Evolutionary conservation across 2,113 vertebrate genomes (phyloP).

Genomic region (Holacanthus passer): DNA sequence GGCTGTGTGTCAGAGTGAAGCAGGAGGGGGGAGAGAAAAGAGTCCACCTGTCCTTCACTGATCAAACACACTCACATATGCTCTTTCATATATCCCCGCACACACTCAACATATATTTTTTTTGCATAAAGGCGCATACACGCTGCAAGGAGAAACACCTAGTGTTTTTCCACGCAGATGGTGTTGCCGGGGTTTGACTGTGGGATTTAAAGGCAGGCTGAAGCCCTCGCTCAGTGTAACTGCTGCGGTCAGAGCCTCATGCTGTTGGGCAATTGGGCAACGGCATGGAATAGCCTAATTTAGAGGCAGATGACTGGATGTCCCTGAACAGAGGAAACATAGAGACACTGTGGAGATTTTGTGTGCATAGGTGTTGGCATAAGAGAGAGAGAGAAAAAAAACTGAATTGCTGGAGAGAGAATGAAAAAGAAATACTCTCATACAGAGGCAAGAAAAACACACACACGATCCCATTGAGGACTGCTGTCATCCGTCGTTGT

Average conservation of each 20-base stretch:
- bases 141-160: slow-evolving; percentile 13
- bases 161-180: slow-evolving; percentile 39
- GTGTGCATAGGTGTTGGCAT: slow-evolving; percentile 22
- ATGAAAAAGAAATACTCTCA: slow-evolving; percentile 16
- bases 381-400: not conserved
- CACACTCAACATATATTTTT: not conserved
- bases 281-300: slow-evolving; percentile 71
- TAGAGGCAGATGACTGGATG: slow-evolving; percentile 68
- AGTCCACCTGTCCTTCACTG: slow-evolving; percentile 30
- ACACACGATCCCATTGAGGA: slow-evolving; percentile 33
- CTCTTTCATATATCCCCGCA: not conserved
- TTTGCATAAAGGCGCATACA: slow-evolving; percentile 4
- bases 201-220: slow-evolving; percentile 52
- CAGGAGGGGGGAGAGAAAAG: not conserved
- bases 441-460: slow-evolving; percentile 10
- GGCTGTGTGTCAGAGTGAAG: slow-evolving; percentile 25
- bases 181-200: slow-evolving; percentile 35
- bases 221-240: slow-evolving; percentile 48
- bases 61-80: slow-evolving; percentile 33
- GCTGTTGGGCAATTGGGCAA: slow-evolving; percentile 77
- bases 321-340: slow-evolving; percentile 43
- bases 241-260: slow-evolving; percentile 44
- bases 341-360: slow-evolving; percentile 14
- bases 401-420: slow-evolving; percentile 16
- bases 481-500: slow-evolving; percentile 28